Evolutionary conservation across 2,113 vertebrate genomes (phyloP), one percentile per base, ranked within the genome.

Genomic region (Oxyura jamaicensis): DNA sequence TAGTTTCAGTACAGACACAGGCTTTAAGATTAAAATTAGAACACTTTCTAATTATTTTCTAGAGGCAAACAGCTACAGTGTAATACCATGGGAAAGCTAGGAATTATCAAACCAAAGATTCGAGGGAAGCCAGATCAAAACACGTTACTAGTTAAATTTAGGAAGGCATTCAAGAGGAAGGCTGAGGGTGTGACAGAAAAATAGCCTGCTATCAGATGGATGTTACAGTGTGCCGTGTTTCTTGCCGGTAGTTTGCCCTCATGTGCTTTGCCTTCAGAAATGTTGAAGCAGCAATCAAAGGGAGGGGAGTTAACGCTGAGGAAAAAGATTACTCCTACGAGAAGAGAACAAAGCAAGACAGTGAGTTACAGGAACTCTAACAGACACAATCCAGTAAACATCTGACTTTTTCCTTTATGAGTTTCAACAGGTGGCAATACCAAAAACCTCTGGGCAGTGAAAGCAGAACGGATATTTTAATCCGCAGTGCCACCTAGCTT

Each of bases 401-500:
- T 42, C 29, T 76, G 81, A 3, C 20, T 82, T 78, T 50, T 84
- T 41, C 11, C 75, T 87, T 29, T 25, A 56, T 33, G 59, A 56
- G 12, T 18, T 15, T 48, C 62, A 91, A 96, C 74, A 93, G 42
- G 69, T 36, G 35, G 50, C 44, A 86, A 67, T 33, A 88, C 56
- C 48, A 91, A 72, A 50, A 79, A 41, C 41, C 65, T 85, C 48
- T 31, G n/a, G 81, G 35, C 42, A 59, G 42, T 28, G 44, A 42
- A 63, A 82, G 36, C 16, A 89, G n/a, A 71, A 59, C 8, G 44
- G 39, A 26, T 93, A 76, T n/a, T 71, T 94, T 88, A 90, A 89
- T 41, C 84, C 8, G 33, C 90, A 97, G 86, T 94, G 93, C 96
- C 96, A 96, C 23, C 96, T 96, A 95, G 88, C 93, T 90, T 93